phyloP scores from a whole-genome alignment of 2,888 invertebrate species.

The Nymphalis c-album region DNA sequence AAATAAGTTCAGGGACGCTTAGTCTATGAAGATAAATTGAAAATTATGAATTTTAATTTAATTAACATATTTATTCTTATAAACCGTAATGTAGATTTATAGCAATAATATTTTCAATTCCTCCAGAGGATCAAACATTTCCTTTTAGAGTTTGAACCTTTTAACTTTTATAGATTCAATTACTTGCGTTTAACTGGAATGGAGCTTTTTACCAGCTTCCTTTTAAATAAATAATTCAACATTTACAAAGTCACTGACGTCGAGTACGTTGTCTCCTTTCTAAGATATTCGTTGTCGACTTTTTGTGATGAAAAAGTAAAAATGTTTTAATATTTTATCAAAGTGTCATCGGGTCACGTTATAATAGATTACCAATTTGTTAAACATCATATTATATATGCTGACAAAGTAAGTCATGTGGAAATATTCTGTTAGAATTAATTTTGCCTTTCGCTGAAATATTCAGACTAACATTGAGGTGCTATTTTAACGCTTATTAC shows the following conservation, averaged over 20 bases:
- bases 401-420: too few relatives aligned
- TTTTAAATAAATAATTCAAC: slow-evolving; percentile 15
- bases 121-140: background rate
- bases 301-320: slow-evolving; percentile 7
- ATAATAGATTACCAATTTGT: background rate
- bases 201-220: slow-evolving; percentile 11
- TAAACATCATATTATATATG: background rate
- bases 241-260: slow-evolving; percentile 6
- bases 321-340: slow-evolving; percentile 3
- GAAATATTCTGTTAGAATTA: too few relatives aligned
- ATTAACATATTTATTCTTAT: too few relatives aligned
- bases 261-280: slow-evolving; percentile 4
- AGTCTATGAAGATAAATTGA: too few relatives aligned
- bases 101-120: background rate
- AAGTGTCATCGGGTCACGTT: background rate
- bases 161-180: slow-evolving; percentile 43
- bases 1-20: too few relatives aligned
- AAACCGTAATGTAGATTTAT: too few relatives aligned
- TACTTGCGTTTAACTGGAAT: slow-evolving; percentile 42
- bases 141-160: slow-evolving; percentile 8
- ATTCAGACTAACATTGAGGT: too few relatives aligned
- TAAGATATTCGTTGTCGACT: slow-evolving; percentile 1
- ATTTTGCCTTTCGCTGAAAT: too few relatives aligned
- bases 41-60: too few relatives aligned
- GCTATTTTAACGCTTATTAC: too few relatives aligned